Percentiles rank a stretch among this genome's conserved stretches.
Conservation (phyloP, 2,797 vertebrate genomes). For the Phoxinus dragarum region DNA sequence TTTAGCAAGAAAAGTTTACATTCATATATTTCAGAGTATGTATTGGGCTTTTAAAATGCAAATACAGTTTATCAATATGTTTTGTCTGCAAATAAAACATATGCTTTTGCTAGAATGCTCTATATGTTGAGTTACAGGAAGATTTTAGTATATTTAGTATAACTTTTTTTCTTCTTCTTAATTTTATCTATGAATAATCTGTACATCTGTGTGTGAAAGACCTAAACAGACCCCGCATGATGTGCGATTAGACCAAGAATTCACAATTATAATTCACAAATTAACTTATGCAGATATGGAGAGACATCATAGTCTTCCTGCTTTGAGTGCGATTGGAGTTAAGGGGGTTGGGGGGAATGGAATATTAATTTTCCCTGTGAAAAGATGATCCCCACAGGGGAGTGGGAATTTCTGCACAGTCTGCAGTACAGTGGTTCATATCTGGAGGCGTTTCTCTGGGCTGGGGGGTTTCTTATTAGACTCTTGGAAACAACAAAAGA, state of each 20-base stretch:
- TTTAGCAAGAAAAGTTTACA: too few species aligned
- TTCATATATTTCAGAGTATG: background rate
- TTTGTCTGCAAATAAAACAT: background rate
- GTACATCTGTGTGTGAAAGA: slow-evolving; percentile 77
- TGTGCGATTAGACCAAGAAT: slow-evolving; percentile 61
- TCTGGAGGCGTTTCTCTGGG: slow-evolving; percentile 71
- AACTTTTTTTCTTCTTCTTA: slow-evolving; percentile 25
- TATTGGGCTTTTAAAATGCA: background rate
- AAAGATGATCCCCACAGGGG: slow-evolving; percentile 69
- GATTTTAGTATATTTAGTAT: background rate
- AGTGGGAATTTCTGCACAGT: slow-evolving; percentile 72
- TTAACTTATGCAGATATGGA: slow-evolving; percentile 66
- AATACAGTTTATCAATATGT: background rate
- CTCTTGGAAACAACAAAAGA: slow-evolving; percentile 66
- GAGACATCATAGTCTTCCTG: slow-evolving; percentile 68
- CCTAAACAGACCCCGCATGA: slow-evolving; percentile 67
- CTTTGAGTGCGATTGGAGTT: slow-evolving; percentile 66
- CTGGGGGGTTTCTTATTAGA: slow-evolving; percentile 66
- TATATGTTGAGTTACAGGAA: background rate
- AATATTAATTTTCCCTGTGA: slow-evolving; percentile 65
- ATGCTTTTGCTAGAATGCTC: background rate
- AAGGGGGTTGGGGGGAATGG: slow-evolving; percentile 45
- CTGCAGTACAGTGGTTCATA: slow-evolving; percentile 72
- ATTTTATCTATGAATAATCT: slow-evolving; percentile 60
- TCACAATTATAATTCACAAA: slow-evolving; percentile 59